Percentiles rank a stretch among this genome's conserved stretches.
Conservation (phyloP, 1,140 invertebrate genomes). For the Cyclina sinensis region DNA sequence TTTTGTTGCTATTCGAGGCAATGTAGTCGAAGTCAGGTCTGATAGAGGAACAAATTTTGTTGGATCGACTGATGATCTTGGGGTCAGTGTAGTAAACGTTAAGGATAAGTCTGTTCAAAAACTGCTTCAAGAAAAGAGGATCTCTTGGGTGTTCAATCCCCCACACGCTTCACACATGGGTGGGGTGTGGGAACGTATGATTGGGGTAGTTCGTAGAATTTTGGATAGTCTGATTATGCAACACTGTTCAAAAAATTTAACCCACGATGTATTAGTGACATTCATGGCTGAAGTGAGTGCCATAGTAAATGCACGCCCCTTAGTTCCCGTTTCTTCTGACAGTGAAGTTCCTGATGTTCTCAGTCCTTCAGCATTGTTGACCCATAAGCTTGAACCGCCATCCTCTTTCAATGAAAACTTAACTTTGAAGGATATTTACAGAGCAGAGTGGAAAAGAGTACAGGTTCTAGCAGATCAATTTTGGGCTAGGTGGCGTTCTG, state of each 20-base stretch:
- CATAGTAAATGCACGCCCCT: conserved; percentile 70
- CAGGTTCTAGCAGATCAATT: conserved; percentile 54
- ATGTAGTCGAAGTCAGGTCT: neutral
- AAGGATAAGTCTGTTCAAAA: conserved; percentile 32
- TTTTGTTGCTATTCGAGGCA: conserved; percentile 3
- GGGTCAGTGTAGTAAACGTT: conserved; percentile 40
- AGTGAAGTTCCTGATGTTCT: conserved; percentile 56
- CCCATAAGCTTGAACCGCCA: neutral
- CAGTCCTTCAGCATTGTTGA: conserved; percentile 57
- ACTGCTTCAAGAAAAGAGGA: conserved; percentile 5
- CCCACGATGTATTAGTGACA: conserved; percentile 72
- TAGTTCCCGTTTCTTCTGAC: conserved; percentile 70
- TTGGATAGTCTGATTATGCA: conserved; percentile 68
- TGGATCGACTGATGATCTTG: neutral
- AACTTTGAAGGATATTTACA: conserved; percentile 15
- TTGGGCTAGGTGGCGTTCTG: conserved; percentile 42
- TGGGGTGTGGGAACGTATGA: conserved; percentile 72
- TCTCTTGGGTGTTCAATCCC: conserved; percentile 58
- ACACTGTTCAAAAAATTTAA: conserved; percentile 30
- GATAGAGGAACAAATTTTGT: conserved; percentile 41
- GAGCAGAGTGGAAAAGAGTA: conserved; percentile 56
- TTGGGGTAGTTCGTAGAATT: conserved; percentile 63
- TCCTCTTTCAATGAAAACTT: neutral
- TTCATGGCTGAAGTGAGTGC: conserved; percentile 71
- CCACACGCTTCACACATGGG: conserved; percentile 67